phyloP scores from a whole-genome alignment of 1,140 invertebrate genomes.

The Drosophila repleta region DNA sequence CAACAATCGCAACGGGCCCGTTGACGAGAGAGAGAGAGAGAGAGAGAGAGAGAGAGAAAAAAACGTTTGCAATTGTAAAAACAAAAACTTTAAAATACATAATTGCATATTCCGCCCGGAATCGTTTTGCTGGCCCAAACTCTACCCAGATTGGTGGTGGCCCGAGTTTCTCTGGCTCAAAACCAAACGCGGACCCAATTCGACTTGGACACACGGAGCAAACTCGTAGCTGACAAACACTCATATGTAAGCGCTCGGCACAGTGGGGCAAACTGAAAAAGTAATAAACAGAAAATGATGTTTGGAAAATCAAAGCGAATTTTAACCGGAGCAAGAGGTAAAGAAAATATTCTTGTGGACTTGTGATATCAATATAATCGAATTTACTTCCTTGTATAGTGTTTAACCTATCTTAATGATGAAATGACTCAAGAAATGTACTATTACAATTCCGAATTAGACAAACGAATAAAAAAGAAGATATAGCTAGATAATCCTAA shows the following conservation, averaged over 20 bases:
- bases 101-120: constrained; percentile 76
- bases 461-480: no score
- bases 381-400: no score
- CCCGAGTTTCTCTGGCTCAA: constrained; percentile 7
- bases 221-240: constrained; percentile 71
- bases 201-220: constrained; percentile 60
- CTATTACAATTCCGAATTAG: no score
- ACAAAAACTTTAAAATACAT: constrained; percentile 83
- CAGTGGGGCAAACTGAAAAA: no score
- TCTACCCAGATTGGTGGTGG: constrained; percentile 4
- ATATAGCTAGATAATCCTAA: no score
- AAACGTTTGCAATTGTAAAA: constrained; percentile 68
- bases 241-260: constrained; percentile 58
- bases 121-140: constrained; percentile 26
- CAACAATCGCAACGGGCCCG: constrained; percentile 21
- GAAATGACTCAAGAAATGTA: no score
- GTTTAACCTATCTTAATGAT: no score
- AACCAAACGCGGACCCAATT: constrained; percentile 28
- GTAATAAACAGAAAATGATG: no score
- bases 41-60: constrained; percentile 22
- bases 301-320: no score
- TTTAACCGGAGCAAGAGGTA: no score
- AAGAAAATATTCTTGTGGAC: no score
- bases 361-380: no score
- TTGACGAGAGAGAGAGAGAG: background rate